A percentile compares a stretch with the other conserved stretches of the same genome.
phyloP scores from a whole-genome alignment of 2,797 vertebrate species.

The Tachyglossus aculeatus region DNA sequence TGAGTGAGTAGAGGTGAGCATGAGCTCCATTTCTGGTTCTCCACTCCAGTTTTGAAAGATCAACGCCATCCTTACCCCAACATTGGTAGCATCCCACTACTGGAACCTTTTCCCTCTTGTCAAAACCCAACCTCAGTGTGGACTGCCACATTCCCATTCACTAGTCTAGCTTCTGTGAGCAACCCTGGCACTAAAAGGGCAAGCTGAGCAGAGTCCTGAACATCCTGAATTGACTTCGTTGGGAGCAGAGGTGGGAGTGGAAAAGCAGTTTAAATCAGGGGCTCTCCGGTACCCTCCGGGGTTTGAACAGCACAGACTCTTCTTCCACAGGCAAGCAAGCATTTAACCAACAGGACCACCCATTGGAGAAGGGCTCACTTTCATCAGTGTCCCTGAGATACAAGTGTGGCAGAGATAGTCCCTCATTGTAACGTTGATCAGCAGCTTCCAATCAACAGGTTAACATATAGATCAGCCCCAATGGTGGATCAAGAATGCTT shows the following conservation, averaged over 20 bases:
- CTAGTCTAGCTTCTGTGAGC: not conserved
- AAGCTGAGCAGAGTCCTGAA: slow-evolving; percentile 4
- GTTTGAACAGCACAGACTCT: slow-evolving; percentile 5
- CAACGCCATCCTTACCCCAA: too few species aligned
- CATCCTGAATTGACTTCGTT: slow-evolving; percentile 17
- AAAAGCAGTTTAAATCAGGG: not conserved
- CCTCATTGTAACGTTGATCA: slow-evolving; percentile 56
- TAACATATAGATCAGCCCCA: slow-evolving; percentile 35
- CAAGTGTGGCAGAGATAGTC: slow-evolving; percentile 54
- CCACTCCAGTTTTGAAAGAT: too few species aligned
- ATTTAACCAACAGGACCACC: slow-evolving; percentile 21
- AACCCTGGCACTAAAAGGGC: not conserved
- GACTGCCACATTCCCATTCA: not conserved
- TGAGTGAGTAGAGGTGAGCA: too few species aligned
- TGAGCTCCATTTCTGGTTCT: too few species aligned
- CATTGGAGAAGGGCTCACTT: slow-evolving; percentile 34
- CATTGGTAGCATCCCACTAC: too few species aligned
- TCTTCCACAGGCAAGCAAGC: slow-evolving; percentile 41
- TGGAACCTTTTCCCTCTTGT: not conserved
- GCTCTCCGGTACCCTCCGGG: slow-evolving; percentile 20
- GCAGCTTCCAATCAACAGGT: slow-evolving; percentile 46
- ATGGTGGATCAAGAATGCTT: not conserved
- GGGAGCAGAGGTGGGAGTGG: not conserved
- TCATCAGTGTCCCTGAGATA: slow-evolving; percentile 72
- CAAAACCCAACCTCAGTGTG: not conserved